Percentiles rank a stretch among this genome's conserved stretches.
phyloP scores from a whole-genome alignment of 2,888 invertebrate genomes.

The Tiphia femorata region DNA sequence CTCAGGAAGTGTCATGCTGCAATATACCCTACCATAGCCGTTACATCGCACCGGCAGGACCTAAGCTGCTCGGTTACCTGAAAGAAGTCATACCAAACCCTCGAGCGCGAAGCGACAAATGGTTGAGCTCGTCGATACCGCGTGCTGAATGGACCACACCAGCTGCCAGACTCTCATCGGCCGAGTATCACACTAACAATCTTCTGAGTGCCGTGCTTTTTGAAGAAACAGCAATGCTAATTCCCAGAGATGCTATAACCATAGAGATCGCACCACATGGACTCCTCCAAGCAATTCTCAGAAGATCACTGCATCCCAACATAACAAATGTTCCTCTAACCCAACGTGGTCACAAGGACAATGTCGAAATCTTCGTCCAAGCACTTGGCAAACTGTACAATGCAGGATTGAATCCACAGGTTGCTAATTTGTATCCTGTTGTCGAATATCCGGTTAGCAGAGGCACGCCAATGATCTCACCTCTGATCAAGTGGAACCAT shows the following conservation, averaged over 20 bases:
- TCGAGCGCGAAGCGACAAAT: slow-evolving; percentile 78
- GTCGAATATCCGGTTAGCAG: slow-evolving; percentile 87
- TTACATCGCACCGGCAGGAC: slow-evolving; percentile 82
- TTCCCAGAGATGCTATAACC: slow-evolving; percentile 85
- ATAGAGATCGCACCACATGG: slow-evolving; percentile 94
- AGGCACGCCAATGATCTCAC: slow-evolving; percentile 87
- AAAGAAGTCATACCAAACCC: slow-evolving; percentile 76
- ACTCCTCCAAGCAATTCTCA: slow-evolving; percentile 87
- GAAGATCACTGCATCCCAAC: slow-evolving; percentile 79
- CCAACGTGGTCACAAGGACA: slow-evolving; percentile 78
- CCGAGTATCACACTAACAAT: slow-evolving; percentile 92
- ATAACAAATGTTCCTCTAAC: slow-evolving; percentile 83
- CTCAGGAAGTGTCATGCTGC: slow-evolving; percentile 85
- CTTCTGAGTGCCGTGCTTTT: slow-evolving; percentile 79
- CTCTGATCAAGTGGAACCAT: slow-evolving; percentile 84
- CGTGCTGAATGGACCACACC: slow-evolving; percentile 78
- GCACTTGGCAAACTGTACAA: slow-evolving; percentile 82
- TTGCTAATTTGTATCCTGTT: slow-evolving; percentile 82
- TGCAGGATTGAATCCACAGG: slow-evolving; percentile 80
- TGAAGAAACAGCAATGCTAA: slow-evolving; percentile 84
- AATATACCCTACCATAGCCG: slow-evolving; percentile 92
- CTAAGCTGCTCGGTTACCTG: slow-evolving; percentile 76
- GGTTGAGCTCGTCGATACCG: slow-evolving; percentile 90
- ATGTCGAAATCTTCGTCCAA: slow-evolving; percentile 73
- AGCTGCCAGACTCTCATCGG: slow-evolving; percentile 78